Evolutionary conservation across 2,113 vertebrate genomes (phyloP), one percentile per base, ranked within the genome.

Genomic region (Puffinus mauretanicus): DNA sequence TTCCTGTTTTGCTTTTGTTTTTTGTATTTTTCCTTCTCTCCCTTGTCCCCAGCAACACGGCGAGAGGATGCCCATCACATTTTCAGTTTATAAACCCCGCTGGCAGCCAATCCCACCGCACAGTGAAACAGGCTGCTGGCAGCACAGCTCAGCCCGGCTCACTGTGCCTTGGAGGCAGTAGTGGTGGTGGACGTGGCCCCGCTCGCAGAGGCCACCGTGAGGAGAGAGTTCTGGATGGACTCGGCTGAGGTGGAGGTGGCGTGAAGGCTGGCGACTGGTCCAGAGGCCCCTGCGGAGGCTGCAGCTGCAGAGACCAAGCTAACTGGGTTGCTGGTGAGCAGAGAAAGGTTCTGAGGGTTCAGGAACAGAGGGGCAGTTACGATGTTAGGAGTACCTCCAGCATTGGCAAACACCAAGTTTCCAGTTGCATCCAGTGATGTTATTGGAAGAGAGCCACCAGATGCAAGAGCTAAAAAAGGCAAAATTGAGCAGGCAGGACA

Each of bases 141-240:
- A 90, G 96, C 94, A 65, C 79, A 67, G 88, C 94, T 92, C 82
- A 26, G 85, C 94, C 96, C 90, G 46, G 97, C 98, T 99, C 99
- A 99, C 98, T 99, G 99, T 77, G 99, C 99, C 98, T 99, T 99
- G 98, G 99, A 99, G 98, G 99, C 99, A 78, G 99, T 98, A 97
- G 99, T 99, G 97, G 99, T 99, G 98, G 99, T 99, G 95, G 99
- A 98, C 7, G 99, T 97, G 86, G 99, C 97, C 97, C 98, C 98
- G 4, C 98, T 96, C 34, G 98, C 98, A n/a, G 99, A 98, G 98
- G 99, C 98, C 97, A 98, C 98, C 0, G 98, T 98, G 94, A 98
- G 98, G 88, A 98, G 98, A 94, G 99, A 98, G 97, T 98, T 99
- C 97, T 99, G 99, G 95, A 99, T 98, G 96, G 98, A 97, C 61